Conservation (phyloP, 2,888 invertebrate species). For the Tethea ocularis region DNA sequence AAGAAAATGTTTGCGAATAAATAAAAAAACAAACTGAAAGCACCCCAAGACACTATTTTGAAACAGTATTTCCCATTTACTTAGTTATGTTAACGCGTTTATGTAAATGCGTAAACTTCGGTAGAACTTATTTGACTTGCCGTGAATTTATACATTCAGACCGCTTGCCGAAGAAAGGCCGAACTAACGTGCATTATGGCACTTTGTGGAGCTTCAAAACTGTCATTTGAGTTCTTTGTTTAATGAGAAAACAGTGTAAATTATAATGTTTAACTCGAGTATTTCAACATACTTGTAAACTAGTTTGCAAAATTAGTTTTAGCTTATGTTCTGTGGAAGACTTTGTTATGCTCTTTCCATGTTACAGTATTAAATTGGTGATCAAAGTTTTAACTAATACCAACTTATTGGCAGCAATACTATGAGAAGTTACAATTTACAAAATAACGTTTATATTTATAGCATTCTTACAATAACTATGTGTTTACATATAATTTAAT, state of each 20-base stretch:
- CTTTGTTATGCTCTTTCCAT: not conserved
- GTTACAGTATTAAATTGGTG: not conserved
- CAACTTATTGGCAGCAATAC: too few relatives aligned
- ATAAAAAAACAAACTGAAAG: conserved; percentile 43
- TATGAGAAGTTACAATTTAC: too few relatives aligned
- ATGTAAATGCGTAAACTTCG: conserved; percentile 67
- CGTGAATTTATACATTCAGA: conserved; percentile 53
- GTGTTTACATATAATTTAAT: too few relatives aligned
- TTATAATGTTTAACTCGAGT: not conserved
- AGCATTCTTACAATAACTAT: too few relatives aligned
- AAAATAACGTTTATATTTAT: too few relatives aligned
- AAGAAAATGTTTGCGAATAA: conserved; percentile 27
- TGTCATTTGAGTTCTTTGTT: conserved; percentile 23
- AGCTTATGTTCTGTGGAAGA: not conserved
- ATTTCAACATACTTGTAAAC: conserved; percentile 6
- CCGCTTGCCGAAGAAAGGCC: conserved; percentile 36
- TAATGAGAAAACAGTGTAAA: conserved; percentile 6
- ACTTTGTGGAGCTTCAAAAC: conserved; percentile 16
- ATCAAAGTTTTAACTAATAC: not conserved
- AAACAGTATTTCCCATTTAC: conserved; percentile 55
- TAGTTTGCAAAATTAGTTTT: conserved; percentile 3
- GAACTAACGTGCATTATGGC: conserved; percentile 24
- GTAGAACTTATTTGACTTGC: conserved; percentile 61
- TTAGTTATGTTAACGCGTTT: conserved; percentile 59
- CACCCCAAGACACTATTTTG: conserved; percentile 45